Evolutionary conservation across 1,140 invertebrate genomes (phyloP).

Genomic region (Plodia interpunctella): DNA sequence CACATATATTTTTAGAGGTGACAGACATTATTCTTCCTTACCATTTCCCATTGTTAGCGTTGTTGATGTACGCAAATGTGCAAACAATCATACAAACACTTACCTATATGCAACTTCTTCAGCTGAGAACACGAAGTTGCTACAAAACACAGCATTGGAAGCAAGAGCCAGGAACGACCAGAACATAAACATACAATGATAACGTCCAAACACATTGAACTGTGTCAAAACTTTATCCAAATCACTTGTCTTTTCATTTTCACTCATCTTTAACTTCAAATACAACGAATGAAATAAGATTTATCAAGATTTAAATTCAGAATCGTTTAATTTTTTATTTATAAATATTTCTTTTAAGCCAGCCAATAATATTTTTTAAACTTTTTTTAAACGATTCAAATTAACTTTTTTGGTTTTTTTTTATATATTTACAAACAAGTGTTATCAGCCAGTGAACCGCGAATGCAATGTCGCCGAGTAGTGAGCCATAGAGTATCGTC

Average conservation of each 20-base stretch:
- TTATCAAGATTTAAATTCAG: too few species aligned
- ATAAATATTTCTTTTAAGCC: too few species aligned
- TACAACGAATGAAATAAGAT: too few species aligned
- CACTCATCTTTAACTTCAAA: conserved; percentile 9
- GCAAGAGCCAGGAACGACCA: conserved; percentile 38
- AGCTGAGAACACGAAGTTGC: conserved; percentile 51
- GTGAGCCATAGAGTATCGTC: neutral
- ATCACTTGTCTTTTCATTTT: conserved; percentile 21
- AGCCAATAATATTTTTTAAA: too few species aligned
- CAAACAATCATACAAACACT: conserved; percentile 1
- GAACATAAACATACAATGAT: conserved; percentile 36
- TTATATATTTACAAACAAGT: neutral
- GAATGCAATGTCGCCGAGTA: neutral
- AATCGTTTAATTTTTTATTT: too few species aligned
- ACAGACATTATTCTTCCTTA: too few species aligned
- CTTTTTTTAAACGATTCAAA: neutral
- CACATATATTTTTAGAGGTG: too few species aligned
- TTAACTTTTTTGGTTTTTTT: neutral
- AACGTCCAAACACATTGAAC: conserved; percentile 40
- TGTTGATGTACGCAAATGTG: too few species aligned
- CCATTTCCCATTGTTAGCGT: too few species aligned
- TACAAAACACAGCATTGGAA: conserved; percentile 39
- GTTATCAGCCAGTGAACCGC: conserved; percentile 5
- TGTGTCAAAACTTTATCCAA: conserved; percentile 50
- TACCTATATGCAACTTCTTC: conserved; percentile 47